Evolutionary conservation across 2,113 vertebrate species (phyloP), one percentile per base, ranked within the genome.

Genomic region (Peucedramus taeniatus): DNA sequence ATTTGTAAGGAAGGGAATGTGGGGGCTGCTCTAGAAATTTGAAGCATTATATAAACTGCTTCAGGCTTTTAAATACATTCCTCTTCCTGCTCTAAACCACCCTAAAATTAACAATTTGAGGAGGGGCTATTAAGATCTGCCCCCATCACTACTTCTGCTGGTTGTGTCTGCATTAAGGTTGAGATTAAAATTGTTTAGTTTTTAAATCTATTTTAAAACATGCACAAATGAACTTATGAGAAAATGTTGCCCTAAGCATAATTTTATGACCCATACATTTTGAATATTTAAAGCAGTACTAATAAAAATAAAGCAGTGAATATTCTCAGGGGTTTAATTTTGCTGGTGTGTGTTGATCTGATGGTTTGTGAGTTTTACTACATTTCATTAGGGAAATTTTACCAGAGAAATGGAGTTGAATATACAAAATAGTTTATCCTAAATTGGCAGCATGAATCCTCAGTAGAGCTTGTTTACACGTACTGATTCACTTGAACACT

Each of bases 281-380:
- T 97, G 94, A 98, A 97, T 97, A 97, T 97, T 98, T 97, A 97
- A 98, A 96, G 84, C 65, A 59, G 66, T 86, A 70, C 96, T 96
- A 95, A 96, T 97, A 96, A 95, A 97, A 97, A 96, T 92, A 97
- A 96, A 98, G 80, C 76, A 95, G 84, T 47, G 89, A 76, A 94
- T 97, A 97, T 93, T 98, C 96, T 97, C 94, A 95, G 44, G 95
- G 83, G 94, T 47, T 97, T 98, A 97, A 98, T 98, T 98, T 98
- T 96, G 87, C 87, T 97, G 85, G 91, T 92, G 95, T 92, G 71
- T 95, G 84, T 94, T 96, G 95, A 97, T 86, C 92, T 96, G 96
- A 97, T 95, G 86, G 94, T 97, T 98, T 98, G 89, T 97, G 93
- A 96, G 89, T 97, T 98, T 98, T 96, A 97, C 91, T 97, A 92